Conservation (phyloP, 2,113 vertebrate species). For the Enhydra lutris region DNA sequence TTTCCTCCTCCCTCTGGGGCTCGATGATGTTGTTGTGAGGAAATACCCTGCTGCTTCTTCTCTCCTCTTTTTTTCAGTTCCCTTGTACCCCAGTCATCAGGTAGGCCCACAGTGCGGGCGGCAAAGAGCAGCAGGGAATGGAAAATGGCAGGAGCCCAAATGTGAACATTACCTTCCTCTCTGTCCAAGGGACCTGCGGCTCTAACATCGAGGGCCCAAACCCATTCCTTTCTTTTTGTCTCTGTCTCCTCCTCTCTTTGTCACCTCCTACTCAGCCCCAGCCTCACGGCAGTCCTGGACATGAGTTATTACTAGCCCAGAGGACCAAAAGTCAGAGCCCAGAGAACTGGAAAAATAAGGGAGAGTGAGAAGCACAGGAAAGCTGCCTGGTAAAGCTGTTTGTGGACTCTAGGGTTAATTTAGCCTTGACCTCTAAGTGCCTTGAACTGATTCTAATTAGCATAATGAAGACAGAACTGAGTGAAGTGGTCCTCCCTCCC, state of each 20-base stretch:
- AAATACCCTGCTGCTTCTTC: neutral
- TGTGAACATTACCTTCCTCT: neutral
- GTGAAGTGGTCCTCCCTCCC: neutral
- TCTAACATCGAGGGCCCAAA: neutral
- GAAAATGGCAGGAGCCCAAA: neutral
- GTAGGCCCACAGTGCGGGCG: neutral
- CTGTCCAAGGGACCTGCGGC: neutral
- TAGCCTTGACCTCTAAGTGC: neutral
- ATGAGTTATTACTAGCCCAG: neutral
- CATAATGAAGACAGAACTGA: neutral
- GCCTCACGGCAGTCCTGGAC: neutral
- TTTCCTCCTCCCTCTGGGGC: neutral
- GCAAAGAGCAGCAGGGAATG: neutral
- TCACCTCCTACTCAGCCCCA: neutral
- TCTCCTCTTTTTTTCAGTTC: neutral
- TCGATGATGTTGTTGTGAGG: slow-evolving; percentile 18
- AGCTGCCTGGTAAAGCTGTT: neutral
- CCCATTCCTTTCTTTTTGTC: neutral
- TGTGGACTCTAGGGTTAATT: neutral
- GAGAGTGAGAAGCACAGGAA: neutral
- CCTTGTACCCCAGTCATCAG: neutral
- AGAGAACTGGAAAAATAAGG: neutral
- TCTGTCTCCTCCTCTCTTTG: neutral
- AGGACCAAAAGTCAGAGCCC: neutral
- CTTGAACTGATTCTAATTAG: neutral